These are phyloP conservation scores for Polylopha cassiicola DNA, from an alignment of 2,888 invertebrate species.

Conservation along the genomic window DNA sequence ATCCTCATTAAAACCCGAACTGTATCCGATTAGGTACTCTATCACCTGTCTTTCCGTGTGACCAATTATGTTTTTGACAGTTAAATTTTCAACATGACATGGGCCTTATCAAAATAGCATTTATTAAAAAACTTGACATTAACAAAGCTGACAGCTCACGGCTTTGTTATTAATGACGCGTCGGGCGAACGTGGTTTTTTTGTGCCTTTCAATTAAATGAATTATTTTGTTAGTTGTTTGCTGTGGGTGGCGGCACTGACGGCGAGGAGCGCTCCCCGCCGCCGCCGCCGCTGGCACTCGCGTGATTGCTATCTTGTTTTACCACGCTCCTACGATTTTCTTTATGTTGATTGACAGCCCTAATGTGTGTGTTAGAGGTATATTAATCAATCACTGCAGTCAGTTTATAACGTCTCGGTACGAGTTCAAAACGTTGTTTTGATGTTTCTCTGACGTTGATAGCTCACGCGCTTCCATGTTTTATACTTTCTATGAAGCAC, in stretches of 20 bases:
- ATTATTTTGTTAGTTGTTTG: conserved; percentile 59
- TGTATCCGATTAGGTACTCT: conserved; percentile 51
- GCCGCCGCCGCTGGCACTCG: too few relatives aligned
- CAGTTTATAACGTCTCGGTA: conserved; percentile 51
- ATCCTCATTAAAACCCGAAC: conserved; percentile 26
- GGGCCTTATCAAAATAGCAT: conserved; percentile 79
- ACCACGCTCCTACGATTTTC: conserved; percentile 42
- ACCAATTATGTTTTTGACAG: conserved; percentile 78
- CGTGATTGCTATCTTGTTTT: conserved; percentile 59
- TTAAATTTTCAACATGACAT: conserved; percentile 77
- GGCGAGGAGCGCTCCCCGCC: conserved; percentile 33
- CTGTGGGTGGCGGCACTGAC: conserved; percentile 47
- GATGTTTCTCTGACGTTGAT: conserved; percentile 42
- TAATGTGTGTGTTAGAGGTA: conserved; percentile 59
- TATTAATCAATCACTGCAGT: conserved; percentile 64
- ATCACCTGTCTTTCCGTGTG: conserved; percentile 55
- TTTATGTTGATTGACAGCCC: conserved; percentile 61
- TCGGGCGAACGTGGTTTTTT: conserved; percentile 48
- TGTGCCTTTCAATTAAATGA: conserved; percentile 60
- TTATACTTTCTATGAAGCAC: conserved; percentile 3
- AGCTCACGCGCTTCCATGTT: conserved; percentile 38
- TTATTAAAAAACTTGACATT: conserved; percentile 72
- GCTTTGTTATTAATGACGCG: conserved; percentile 70
- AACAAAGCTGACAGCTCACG: conserved; percentile 74
- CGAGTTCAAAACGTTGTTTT: conserved; percentile 41